These are phyloP conservation scores for Laothoe populi DNA, from an alignment of 2,888 invertebrate genomes.

Conservation along the genomic window DNA sequence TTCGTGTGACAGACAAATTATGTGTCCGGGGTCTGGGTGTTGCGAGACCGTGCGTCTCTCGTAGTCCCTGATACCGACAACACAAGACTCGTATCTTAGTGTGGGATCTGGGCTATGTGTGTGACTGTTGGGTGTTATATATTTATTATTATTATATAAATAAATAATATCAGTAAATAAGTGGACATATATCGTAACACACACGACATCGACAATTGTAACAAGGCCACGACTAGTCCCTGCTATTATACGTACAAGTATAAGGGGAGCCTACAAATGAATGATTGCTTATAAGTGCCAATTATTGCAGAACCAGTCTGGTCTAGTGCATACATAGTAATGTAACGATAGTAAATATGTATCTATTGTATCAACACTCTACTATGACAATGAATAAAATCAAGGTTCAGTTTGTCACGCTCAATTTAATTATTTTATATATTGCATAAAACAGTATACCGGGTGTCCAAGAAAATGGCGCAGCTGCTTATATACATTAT, in stretches of 20 bases:
- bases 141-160: no score
- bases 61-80: no score
- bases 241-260: conserved; percentile 38
- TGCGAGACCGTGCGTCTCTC: no score
- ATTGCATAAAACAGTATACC: no score
- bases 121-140: no score
- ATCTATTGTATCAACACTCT: conserved; percentile 3
- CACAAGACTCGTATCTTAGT: no score
- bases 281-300: conserved; percentile 81
- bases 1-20: background rate
- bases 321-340: conserved; percentile 34
- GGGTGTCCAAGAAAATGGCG: no score
- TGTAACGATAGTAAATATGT: conserved; percentile 32
- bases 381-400: background rate
- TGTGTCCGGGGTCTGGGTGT: no score
- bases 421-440: background rate
- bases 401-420: background rate
- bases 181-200: conserved; percentile 23
- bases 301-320: conserved; percentile 54
- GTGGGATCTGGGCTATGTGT: no score
- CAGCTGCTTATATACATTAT: no score
- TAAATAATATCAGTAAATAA: background rate
- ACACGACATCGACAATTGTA: conserved; percentile 30
- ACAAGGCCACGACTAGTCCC: conserved; percentile 28
- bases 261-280: conserved; percentile 68